Base-by-base conservation (phyloP, 2,797 vertebrate species). In the Eulemur rubriventer region DNA sequence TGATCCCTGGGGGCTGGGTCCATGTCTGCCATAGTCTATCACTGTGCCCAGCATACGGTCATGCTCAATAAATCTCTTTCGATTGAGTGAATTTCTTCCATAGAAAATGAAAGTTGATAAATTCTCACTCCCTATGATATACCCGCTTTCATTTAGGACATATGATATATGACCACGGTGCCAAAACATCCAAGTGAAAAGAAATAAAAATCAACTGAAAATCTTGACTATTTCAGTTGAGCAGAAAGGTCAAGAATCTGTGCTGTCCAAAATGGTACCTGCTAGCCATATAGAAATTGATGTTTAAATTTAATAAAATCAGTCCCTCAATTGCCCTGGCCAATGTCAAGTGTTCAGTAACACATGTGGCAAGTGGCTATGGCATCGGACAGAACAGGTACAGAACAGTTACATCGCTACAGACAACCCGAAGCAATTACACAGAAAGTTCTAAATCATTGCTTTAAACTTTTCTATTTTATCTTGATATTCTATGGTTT, bases 21-120 rank as follows among this genome's bases (percentile, higher is more conserved):
- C 18, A 28, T 2, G 9, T 38, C 75, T 26, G 52, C 28, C 7
- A 26, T n/a, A 57, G 30, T 55, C 50, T 61, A 50, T 92, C 70
- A 50, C 26, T 63, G 17, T 65, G 75, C 33, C 92, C n/a, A 41
- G 55, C 8, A 80, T 57, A 72, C 13, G 20, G 48, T 61, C 59
- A 70, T 78, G 28, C 11, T 82, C 75, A 83, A 89, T 70, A 96
- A 96, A 93, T 96, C 72, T 88, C 35, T 92, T 75, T 65, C 76
- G 50, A 91, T 6, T 90, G 57, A 48, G 9, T 96, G 75, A n/a
- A 94, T 94, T 55, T 93, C 46, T 94, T 22, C 35, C 48, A 52
- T 22, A 94, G 75, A 97, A 89, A 61, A 80, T 87, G 38, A 67
- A 91, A 61, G 78, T 73, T 69, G 43, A 89, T 48, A 43, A 94